Base-by-base conservation (phyloP, 2,888 invertebrate species). In the Sphecodes monilicornis region DNA sequence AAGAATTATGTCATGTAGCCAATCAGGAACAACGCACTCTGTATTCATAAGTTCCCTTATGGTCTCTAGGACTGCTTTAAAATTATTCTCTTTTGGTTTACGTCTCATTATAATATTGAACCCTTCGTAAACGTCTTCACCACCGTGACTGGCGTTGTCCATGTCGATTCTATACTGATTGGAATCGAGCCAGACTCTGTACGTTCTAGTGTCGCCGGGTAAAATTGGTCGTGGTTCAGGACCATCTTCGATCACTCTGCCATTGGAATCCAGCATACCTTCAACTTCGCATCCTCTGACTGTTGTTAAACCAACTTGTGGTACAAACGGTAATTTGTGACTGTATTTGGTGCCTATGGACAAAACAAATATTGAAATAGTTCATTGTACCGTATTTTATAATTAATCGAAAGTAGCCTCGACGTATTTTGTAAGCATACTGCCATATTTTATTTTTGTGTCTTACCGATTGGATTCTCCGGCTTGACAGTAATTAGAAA, bases 81-180 rank as follows among this genome's bases (percentile, higher is more conserved):
- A 99, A 95, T 99, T 99, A 94, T 99, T 99, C 95, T 99, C 99
- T 93, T 99, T 99, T 0, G 99, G 99, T 94, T 99, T 99, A n/a
- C 99, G 96, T 57, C 99, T 96, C 97, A 99, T 98, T 81, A 99
- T 97, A 76, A 99, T 97, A 94, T 99, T 99, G 95, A 99, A 99
- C 18, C 97, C 97, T 93, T 98, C 98, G 94, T 98, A 98, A 0
- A 98, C 97, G 94, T 98, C 98, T 95, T 98, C 98, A 88, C 97
- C 96, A 22, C 98, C 98, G 91, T 97, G 96, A 91, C 97, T 97
- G 16, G 98, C 97, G 32, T 96, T 96, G 92, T 98, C 98, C 97
- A 99, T 97, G 94, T 99, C 99, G 89, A 97, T 95, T 73, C 98
- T 96, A 94, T 99, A 99, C 95, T 99, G 99, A 95, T 99, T 99